Conservation (phyloP, 2,797 vertebrate genomes). For the Anguilla megastoma region DNA sequence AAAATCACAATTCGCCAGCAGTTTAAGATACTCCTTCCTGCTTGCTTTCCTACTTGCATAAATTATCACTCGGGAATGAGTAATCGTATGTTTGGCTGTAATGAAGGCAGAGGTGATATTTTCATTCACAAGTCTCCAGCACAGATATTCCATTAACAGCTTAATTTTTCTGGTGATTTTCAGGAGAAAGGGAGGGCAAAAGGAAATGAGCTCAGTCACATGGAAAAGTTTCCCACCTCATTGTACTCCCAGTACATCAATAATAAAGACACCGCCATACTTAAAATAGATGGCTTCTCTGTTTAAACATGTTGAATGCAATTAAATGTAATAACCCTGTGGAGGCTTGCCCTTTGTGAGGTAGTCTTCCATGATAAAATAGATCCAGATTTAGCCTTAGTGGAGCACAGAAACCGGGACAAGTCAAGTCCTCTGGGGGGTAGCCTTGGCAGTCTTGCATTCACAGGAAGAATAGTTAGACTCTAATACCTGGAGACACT, state of each 20-base stretch:
- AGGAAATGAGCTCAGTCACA: neutral
- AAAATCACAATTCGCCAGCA: slow-evolving; percentile 11
- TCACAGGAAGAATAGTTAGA: neutral
- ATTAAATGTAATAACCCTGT: slow-evolving; percentile 8
- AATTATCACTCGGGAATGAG: slow-evolving; percentile 36
- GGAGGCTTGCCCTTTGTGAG: neutral
- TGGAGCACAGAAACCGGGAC: neutral
- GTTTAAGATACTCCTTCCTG: slow-evolving; percentile 6
- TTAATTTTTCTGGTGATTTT: slow-evolving; percentile 15
- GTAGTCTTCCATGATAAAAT: neutral
- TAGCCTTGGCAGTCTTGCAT: neutral
- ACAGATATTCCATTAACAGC: neutral
- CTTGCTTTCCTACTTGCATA: slow-evolving; percentile 36
- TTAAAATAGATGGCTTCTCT: slow-evolving; percentile 29
- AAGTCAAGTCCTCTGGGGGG: neutral
- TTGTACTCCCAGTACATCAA: slow-evolving; percentile 31
- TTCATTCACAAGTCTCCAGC: slow-evolving; percentile 42
- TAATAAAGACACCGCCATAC: slow-evolving; percentile 22
- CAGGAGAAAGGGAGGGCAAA: slow-evolving; percentile 14
- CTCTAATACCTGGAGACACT: neutral
- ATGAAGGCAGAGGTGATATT: slow-evolving; percentile 46
- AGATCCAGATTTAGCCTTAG: neutral
- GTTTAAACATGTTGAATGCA: slow-evolving; percentile 16
- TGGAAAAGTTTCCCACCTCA: slow-evolving; percentile 6
- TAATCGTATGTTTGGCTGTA: slow-evolving; percentile 28